These are phyloP conservation scores for Colletes gigas DNA, from an alignment of 1,140 invertebrate genomes.

Conservation along the genomic window DNA sequence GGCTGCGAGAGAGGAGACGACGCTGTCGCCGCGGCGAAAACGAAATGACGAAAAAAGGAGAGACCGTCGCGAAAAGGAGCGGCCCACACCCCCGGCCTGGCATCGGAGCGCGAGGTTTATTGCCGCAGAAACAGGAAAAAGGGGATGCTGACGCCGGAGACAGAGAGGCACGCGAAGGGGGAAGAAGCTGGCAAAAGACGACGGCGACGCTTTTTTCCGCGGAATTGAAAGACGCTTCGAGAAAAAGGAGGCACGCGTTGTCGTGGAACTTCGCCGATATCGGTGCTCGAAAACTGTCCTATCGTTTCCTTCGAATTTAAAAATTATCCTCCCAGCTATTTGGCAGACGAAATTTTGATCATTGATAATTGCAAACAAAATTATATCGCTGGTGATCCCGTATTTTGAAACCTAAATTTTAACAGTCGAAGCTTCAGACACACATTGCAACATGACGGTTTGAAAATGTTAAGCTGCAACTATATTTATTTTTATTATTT, in stretches of 20 bases:
- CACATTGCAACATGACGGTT: too few relatives aligned
- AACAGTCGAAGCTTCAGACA: too few relatives aligned
- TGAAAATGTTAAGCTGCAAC: too few relatives aligned
- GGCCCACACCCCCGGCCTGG: neutral
- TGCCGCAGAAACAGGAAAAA: neutral
- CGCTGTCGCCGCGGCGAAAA: neutral
- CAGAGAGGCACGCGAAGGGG: too few relatives aligned
- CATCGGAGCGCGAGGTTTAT: conserved; percentile 16
- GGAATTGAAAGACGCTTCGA: neutral
- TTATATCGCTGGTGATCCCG: too few relatives aligned
- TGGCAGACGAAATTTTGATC: too few relatives aligned
- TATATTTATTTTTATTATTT: too few relatives aligned
- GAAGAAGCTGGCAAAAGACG: neutral
- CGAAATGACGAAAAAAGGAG: neutral
- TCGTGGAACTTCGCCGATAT: too few relatives aligned
- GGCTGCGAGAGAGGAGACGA: neutral
- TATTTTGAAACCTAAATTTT: too few relatives aligned
- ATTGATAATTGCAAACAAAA: too few relatives aligned
- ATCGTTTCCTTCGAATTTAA: too few relatives aligned
- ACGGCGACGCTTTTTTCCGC: neutral
- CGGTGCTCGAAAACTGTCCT: neutral
- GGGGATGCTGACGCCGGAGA: neutral
- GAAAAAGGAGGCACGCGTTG: neutral
- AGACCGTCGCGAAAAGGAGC: neutral
- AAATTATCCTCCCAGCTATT: too few relatives aligned